Percentiles rank a stretch among this genome's conserved stretches.
phyloP scores from a whole-genome alignment of 2,113 vertebrate genomes.

The Phainopepla nitens region DNA sequence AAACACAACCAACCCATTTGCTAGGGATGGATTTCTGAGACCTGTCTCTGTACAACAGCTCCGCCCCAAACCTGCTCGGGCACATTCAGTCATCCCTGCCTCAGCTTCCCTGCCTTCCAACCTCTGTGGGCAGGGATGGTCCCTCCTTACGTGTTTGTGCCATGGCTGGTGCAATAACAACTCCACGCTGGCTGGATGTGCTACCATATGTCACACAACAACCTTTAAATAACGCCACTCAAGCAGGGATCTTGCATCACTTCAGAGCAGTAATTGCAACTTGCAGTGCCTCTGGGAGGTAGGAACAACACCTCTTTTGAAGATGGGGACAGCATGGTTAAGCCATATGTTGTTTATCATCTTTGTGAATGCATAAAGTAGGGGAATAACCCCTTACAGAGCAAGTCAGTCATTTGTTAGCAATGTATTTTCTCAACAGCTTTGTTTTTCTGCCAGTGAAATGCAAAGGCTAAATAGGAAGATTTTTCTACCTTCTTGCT shows the following conservation, averaged over 20 bases:
- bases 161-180: not conserved
- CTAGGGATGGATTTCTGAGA: not conserved
- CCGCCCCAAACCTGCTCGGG: slow-evolving; percentile 35
- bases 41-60: not conserved
- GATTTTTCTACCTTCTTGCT: not conserved
- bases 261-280: not conserved
- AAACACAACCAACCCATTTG: not conserved
- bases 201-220: not conserved
- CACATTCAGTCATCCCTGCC: slow-evolving; percentile 36
- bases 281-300: not conserved
- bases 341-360: slow-evolving; percentile 12
- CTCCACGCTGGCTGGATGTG: not conserved
- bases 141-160: not conserved
- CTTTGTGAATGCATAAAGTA: not conserved
- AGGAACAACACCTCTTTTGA: not conserved
- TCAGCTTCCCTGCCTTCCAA: not conserved
- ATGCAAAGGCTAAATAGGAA: not conserved
- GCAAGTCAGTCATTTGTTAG: not conserved
- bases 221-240: accelerated
- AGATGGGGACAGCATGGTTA: not conserved
- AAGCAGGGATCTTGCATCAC: not conserved
- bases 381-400: slow-evolving; percentile 13
- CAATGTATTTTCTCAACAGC: not conserved
- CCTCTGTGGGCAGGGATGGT: not conserved
- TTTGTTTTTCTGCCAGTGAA: not conserved